Conservation (phyloP, 2,888 invertebrate species). For the Vandiemenella viatica region DNA sequence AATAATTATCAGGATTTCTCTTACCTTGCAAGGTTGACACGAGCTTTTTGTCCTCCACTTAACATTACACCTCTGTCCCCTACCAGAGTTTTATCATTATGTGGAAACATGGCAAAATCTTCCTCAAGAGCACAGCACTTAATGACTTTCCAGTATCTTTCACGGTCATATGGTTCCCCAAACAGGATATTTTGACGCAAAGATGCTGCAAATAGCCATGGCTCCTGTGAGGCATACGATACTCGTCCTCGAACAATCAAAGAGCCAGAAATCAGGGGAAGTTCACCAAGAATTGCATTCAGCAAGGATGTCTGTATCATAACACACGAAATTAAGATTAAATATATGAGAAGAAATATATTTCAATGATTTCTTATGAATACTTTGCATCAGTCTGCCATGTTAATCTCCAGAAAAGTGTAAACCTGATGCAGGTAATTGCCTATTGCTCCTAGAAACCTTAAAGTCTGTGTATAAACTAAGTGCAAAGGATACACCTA, state of each 20-base stretch:
- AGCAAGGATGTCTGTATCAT: constrained; percentile 2
- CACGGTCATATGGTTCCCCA: constrained; percentile 56
- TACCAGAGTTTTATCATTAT: neutral
- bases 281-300: constrained; percentile 31
- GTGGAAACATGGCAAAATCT: neutral
- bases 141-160: constrained; percentile 43
- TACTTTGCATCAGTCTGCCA: too few species aligned
- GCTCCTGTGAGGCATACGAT: constrained; percentile 73
- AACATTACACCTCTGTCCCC: neutral
- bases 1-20: too few species aligned
- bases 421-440: too few species aligned
- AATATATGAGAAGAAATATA: too few species aligned
- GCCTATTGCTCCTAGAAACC: too few species aligned
- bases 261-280: constrained; percentile 28
- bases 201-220: constrained; percentile 73
- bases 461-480: too few species aligned
- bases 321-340: too few species aligned
- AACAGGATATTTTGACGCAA: constrained; percentile 88
- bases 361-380: too few species aligned
- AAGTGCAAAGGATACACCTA: too few species aligned
- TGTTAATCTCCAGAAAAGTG: too few species aligned
- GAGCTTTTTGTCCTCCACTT: neutral
- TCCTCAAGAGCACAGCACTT: neutral
- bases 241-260: constrained; percentile 47
- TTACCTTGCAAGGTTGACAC: neutral